Evolutionary conservation across 2,113 vertebrate genomes (phyloP).

Genomic region (Picathartes gymnocephalus): DNA sequence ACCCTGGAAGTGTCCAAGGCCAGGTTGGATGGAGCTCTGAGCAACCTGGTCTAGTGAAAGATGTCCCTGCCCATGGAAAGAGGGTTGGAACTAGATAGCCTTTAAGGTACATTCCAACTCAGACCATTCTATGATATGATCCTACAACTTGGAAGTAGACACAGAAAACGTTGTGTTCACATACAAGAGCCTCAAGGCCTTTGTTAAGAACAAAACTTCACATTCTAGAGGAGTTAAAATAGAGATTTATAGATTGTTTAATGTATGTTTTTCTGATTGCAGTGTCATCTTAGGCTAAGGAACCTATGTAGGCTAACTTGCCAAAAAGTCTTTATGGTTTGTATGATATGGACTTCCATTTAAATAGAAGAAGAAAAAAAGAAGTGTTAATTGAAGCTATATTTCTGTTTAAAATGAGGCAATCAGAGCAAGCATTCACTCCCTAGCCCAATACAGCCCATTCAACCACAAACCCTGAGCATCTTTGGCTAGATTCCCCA

Average conservation of each 20-base stretch:
- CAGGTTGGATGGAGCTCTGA: not conserved
- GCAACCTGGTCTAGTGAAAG: not conserved
- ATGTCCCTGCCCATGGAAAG: not conserved
- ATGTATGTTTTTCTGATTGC: not conserved
- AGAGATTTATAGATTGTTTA: not conserved
- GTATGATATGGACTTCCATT: not conserved
- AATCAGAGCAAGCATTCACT: not conserved
- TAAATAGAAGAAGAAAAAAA: not conserved
- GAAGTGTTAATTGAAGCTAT: not conserved
- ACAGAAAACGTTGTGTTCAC: not conserved
- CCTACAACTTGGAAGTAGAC: not conserved
- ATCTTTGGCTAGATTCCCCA: slow-evolving; percentile 13
- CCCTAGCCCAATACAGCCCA: slow-evolving; percentile 4
- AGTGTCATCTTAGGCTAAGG: not conserved
- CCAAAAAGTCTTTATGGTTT: not conserved
- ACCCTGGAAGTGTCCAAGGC: not conserved
- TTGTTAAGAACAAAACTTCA: not conserved
- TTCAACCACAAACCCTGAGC: slow-evolving; percentile 47
- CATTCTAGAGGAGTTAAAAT: not conserved
- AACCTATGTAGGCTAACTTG: not conserved
- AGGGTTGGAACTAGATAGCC: not conserved
- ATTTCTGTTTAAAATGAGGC: not conserved
- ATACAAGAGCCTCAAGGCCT: not conserved
- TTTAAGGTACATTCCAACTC: not conserved
- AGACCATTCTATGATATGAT: not conserved